Base-by-base conservation (phyloP, 2,888 invertebrate genomes). In the Hirtodrosophila alboralis region DNA sequence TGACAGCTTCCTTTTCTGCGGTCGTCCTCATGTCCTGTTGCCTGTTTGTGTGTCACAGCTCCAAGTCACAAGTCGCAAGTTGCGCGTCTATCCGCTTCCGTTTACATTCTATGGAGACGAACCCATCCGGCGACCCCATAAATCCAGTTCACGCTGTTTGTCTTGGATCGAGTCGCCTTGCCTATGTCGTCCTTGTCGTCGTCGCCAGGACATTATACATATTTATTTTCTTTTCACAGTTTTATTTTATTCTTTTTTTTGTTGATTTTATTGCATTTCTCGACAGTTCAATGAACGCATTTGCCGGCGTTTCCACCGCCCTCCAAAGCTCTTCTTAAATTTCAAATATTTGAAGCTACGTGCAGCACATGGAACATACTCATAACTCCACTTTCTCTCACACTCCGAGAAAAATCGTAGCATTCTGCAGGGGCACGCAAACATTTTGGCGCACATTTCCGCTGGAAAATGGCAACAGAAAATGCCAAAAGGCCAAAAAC, bases 401-500 rank as follows among this genome's bases (percentile, higher is more conserved):
- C n/a, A 23, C 21, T 23, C n/a, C n/a, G n/a, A 36, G 9, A 21
- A 13, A 30, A 34, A 23, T 14, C 6, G 7, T 33, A 30, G 21
- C 36, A 13, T 26, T 40, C 13, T 12, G 30, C 12, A n/a, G 54
- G 52, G 52, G 70, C 78, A 79, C 78, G 78, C 81, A 74, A 79
- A 60, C 81, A 79, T 79, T 79, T 79, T 78, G 75, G 80, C 70
- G 77, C 73, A 78, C 73, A 78, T 78, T 78, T 78, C 78, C 81
- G 78, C 63, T 64, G 23, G 62, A 68, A 76, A 80, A 75, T 75
- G 70, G 76, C 76, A 68, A 75, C 61, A 63, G 52, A 64, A 65
- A 78, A 77, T 76, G 80, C 68, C 74, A 78, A 78, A 70, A 67
- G 66, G 60, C 77, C 72, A 70, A 72, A 61, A 54, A 43, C 30